These are phyloP conservation scores for Gobionotothen gibberifrons DNA, from an alignment of 2,797 vertebrate genomes.

Conservation along the genomic window DNA sequence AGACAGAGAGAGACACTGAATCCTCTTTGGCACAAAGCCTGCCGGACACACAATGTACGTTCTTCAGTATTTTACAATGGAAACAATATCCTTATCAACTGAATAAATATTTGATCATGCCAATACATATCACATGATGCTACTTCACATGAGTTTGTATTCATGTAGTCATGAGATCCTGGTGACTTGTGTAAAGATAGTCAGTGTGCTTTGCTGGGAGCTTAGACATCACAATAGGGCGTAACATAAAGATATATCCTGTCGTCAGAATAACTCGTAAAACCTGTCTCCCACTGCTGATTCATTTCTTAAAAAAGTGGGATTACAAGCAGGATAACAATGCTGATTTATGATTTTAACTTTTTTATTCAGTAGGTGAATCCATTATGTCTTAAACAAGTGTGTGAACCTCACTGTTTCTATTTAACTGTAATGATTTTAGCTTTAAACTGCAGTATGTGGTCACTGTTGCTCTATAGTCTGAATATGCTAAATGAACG, in stretches of 20 bases:
- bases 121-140: background rate
- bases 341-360: too few relatives aligned
- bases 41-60: background rate
- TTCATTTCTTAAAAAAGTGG: background rate
- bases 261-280: too few relatives aligned
- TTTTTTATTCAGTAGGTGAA: too few relatives aligned
- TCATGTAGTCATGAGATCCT: background rate
- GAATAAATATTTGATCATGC: background rate
- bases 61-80: background rate
- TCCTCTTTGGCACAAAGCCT: background rate
- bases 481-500: too few relatives aligned
- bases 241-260: background rate
- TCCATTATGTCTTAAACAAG: too few relatives aligned
- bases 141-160: background rate
- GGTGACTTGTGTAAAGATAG: background rate
- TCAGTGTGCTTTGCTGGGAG: background rate
- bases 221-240: background rate
- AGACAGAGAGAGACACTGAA: background rate
- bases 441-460: too few relatives aligned
- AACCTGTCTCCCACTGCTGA: background rate
- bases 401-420: too few relatives aligned
- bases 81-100: background rate
- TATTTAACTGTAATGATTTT: too few relatives aligned
- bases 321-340: too few relatives aligned
- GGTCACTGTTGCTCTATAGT: too few relatives aligned